These are phyloP conservation scores for Falcaria lacertinaria DNA, from an alignment of 2,888 invertebrate species.

Conservation along the genomic window DNA sequence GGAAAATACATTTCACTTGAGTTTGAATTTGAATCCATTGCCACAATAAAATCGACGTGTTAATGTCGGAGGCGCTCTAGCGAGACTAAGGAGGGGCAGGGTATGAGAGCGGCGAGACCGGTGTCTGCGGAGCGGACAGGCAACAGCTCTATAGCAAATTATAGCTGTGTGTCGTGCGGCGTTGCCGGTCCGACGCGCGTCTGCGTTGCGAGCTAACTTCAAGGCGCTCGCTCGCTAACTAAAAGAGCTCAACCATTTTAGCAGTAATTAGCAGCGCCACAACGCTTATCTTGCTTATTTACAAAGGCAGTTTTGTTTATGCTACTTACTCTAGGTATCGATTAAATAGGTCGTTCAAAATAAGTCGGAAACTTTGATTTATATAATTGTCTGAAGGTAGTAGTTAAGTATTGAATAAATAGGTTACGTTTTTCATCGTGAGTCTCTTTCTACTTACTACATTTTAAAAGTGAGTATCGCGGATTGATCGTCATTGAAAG, in stretches of 20 bases:
- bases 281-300: too few relatives aligned
- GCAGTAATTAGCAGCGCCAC: slow-evolving; percentile 39
- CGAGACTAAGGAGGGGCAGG: slow-evolving; percentile 64
- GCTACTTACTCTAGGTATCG: too few relatives aligned
- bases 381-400: too few relatives aligned
- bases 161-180: slow-evolving; percentile 23
- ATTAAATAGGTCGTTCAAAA: too few relatives aligned
- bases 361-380: too few relatives aligned
- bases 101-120: slow-evolving; percentile 55
- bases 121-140: slow-evolving; percentile 60
- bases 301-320: too few relatives aligned
- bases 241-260: slow-evolving; percentile 45
- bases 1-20: slow-evolving; percentile 50
- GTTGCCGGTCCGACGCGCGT: slow-evolving; percentile 37
- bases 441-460: too few relatives aligned
- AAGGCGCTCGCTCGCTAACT: too few relatives aligned
- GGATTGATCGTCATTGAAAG: too few relatives aligned
- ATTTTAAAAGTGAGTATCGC: too few relatives aligned
- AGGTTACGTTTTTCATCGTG: too few relatives aligned
- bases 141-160: slow-evolving; percentile 40
- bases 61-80: slow-evolving; percentile 59
- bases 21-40: slow-evolving; percentile 61
- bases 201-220: slow-evolving; percentile 26
- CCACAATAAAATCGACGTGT: slow-evolving; percentile 42
- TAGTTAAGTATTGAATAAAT: too few relatives aligned